Conservation (phyloP, 2,888 invertebrate genomes). For the Craniophora ligustri region DNA sequence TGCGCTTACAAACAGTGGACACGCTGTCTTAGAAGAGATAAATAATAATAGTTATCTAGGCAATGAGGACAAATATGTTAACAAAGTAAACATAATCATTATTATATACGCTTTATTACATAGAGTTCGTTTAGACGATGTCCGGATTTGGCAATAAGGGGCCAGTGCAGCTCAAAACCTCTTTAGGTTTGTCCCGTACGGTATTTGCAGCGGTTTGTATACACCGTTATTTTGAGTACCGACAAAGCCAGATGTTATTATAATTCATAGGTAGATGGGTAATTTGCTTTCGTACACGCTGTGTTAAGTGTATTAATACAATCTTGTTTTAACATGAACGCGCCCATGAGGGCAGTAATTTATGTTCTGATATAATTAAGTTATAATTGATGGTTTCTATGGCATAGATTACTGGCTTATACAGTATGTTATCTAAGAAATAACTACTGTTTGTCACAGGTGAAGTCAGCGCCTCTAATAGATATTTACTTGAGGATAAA, state of each 20-base stretch:
- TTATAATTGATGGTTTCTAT: slow-evolving; percentile 23
- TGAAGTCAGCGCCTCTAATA: slow-evolving; percentile 67
- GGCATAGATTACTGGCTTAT: slow-evolving; percentile 8
- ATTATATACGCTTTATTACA: slow-evolving; percentile 23
- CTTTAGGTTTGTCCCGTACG: slow-evolving; percentile 79
- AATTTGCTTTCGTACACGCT: slow-evolving; percentile 42
- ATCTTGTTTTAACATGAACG: slow-evolving; percentile 26
- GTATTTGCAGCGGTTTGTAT: slow-evolving; percentile 81
- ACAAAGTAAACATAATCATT: slow-evolving; percentile 37
- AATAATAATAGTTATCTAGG: slow-evolving; percentile 48
- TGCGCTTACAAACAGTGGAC: slow-evolving; percentile 39
- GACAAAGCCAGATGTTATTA: slow-evolving; percentile 57
- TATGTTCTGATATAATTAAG: slow-evolving; percentile 20
- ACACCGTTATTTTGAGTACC: slow-evolving; percentile 81
- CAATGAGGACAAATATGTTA: slow-evolving; percentile 64
- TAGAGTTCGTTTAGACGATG: slow-evolving; percentile 33
- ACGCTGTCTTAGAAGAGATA: slow-evolving; percentile 43
- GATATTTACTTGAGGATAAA: slow-evolving; percentile 50
- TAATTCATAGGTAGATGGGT: slow-evolving; percentile 49
- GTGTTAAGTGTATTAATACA: slow-evolving; percentile 26
- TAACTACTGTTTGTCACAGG: slow-evolving; percentile 52
- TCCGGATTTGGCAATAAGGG: slow-evolving; percentile 61
- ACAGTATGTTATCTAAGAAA: no score
- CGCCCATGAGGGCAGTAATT: slow-evolving; percentile 14
- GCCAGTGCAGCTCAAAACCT: slow-evolving; percentile 62